Percentiles rank a stretch among this genome's conserved stretches.
Evolutionary conservation across 2,797 vertebrate genomes (phyloP).

Genomic region (Sus cebifrons): DNA sequence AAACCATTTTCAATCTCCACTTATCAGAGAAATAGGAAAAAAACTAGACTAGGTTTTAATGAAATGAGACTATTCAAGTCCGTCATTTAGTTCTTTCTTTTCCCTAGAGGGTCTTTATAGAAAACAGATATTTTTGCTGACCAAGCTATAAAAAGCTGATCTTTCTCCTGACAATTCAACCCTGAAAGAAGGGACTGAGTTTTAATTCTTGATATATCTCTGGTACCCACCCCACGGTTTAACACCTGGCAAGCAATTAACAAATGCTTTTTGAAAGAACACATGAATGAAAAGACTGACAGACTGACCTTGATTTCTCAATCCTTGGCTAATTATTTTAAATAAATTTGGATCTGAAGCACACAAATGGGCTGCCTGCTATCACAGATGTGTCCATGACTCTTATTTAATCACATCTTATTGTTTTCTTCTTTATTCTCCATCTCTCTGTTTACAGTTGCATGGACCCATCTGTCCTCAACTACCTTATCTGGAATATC

Average conservation of each 20-base stretch:
- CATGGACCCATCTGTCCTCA: background rate
- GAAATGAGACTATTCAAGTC: background rate
- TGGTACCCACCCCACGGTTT: background rate
- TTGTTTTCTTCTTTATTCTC: background rate
- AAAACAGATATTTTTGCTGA: constrained; percentile 4
- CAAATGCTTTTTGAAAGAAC: background rate
- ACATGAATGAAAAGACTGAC: background rate
- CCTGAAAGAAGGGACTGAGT: background rate
- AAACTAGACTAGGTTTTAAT: background rate
- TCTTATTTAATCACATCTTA: background rate
- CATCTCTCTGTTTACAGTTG: background rate
- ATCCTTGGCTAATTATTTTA: constrained; percentile 23
- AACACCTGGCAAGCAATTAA: background rate
- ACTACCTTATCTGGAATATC: background rate
- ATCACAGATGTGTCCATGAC: background rate
- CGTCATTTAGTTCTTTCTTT: background rate
- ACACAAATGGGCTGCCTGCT: background rate
- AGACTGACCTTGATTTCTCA: background rate
- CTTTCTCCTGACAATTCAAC: background rate
- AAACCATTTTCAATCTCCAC: background rate
- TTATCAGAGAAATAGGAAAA: background rate
- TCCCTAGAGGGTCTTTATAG: background rate
- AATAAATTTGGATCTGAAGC: background rate
- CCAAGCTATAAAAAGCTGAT: background rate
- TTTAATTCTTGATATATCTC: background rate